Evolutionary conservation across 1,140 invertebrate genomes (phyloP), one percentile per base, ranked within the genome.

Genomic region (Steinernema feltiae): DNA sequence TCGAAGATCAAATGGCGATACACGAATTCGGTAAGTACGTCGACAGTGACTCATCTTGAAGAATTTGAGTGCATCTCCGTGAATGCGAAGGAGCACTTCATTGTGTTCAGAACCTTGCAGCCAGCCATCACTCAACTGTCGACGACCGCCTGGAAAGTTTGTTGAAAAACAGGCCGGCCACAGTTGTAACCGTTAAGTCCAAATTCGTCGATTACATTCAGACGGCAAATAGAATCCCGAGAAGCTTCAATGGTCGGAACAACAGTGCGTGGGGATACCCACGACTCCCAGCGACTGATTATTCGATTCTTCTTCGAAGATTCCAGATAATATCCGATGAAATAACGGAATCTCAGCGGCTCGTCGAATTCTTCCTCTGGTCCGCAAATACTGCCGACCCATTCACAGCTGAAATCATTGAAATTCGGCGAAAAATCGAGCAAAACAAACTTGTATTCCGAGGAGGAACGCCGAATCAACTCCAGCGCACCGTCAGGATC

Each of bases 41-140:
- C 24, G 12, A 3, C 15, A 63, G 53, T 63, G 53, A 12, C 53
- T 7, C 53, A 21, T 15, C 12, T 81, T 71, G 48, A 73, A 80
- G 70, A 80, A 80, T 31, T 80, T 80, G 7, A 80, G 70, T 18
- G 79, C 79, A 17, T 79, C 74, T 18, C 79, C 79, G 46, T 80
- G 75, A 48, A 80, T 73, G 24, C 78, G 48, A 21, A 80, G 70
- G 32, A 72, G 71, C 17, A 80, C 71, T 17, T 74, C 79, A 70
- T 35, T 31, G 30, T 80, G 75, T 30, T 79, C 69, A 1, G 69
- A 30, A 31, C 75, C 48, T 35, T 63, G n/a, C 17, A 80, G 71
- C 79, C 79, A 80, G 1, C 79, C 79, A 32, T 80, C 79, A 12
- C 35, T 30, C 30, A 80, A 70, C 72, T 71, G 78, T 32, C 41